Evolutionary conservation across 2,888 invertebrate species (phyloP).

Genomic region (Oxycera nigricornis): DNA sequence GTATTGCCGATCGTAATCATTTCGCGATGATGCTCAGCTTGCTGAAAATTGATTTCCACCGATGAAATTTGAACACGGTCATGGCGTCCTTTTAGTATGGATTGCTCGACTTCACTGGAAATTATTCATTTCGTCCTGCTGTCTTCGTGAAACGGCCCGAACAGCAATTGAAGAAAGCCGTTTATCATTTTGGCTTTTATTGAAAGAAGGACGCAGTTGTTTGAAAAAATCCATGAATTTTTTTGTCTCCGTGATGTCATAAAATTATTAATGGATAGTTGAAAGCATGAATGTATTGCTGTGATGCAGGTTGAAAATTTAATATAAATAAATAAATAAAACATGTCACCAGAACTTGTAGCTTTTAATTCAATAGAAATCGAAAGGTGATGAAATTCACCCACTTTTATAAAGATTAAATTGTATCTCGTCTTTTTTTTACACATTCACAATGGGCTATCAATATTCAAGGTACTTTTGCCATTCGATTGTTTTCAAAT

Average conservation of each 20-base stretch:
- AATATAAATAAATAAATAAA: no score
- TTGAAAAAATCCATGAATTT: neutral
- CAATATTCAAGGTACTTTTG: no score
- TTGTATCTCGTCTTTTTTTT: no score
- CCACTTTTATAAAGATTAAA: no score
- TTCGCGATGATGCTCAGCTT: neutral
- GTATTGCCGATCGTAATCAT: slow-evolving; percentile 5
- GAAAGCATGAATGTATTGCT: no score
- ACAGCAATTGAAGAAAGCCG: neutral
- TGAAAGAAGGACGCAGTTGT: neutral
- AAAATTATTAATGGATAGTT: neutral
- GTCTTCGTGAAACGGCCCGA: neutral
- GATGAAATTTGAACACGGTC: neutral
- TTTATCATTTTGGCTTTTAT: neutral
- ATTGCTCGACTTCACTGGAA: neutral
- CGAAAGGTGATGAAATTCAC: no score
- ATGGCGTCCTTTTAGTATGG: neutral
- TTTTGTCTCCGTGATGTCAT: neutral
- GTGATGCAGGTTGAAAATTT: no score
- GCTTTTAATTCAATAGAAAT: no score
- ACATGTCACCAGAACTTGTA: no score
- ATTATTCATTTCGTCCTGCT: slow-evolving; percentile 3
- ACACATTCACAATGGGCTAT: no score
- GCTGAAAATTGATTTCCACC: neutral
- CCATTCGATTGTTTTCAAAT: no score